A percentile compares a stretch with the other conserved stretches of the same genome.
These are phyloP conservation scores for Byasa hedistus DNA, from an alignment of 2,888 invertebrate species.

Conservation along the genomic window DNA sequence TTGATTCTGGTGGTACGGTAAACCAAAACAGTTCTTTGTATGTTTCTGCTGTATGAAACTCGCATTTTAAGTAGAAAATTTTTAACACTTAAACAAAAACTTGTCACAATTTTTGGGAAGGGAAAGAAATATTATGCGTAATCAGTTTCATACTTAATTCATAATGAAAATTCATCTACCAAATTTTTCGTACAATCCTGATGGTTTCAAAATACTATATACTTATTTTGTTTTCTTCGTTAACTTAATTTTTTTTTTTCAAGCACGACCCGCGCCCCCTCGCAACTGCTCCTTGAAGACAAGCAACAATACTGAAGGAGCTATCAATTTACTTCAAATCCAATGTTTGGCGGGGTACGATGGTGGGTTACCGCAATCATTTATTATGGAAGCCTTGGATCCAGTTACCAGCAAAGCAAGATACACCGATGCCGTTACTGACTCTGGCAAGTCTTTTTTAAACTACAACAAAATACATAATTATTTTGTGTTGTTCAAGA, in stretches of 20 bases:
- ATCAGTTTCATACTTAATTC: too few species aligned
- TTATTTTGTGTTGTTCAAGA: too few species aligned
- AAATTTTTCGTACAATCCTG: background rate
- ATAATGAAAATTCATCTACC: too few species aligned
- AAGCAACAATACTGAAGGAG: constrained; percentile 69
- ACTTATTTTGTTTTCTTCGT: background rate
- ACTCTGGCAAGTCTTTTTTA: constrained; percentile 53
- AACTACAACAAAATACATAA: background rate
- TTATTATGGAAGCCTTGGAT: constrained; percentile 90
- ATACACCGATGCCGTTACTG: constrained; percentile 83
- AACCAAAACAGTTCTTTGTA: too few species aligned
- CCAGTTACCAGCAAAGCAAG: constrained; percentile 84
- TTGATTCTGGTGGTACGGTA: too few species aligned
- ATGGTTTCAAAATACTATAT: background rate
- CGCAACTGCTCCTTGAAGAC: constrained; percentile 92
- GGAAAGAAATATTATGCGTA: too few species aligned
- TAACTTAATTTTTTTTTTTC: constrained; percentile 31
- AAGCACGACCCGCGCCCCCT: constrained; percentile 89
- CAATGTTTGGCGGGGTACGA: constrained; percentile 94
- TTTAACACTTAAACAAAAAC: too few species aligned
- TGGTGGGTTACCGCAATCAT: constrained; percentile 92
- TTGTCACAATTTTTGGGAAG: too few species aligned
- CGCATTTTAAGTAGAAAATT: too few species aligned
- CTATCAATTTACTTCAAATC: constrained; percentile 82
- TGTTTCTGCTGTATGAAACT: too few species aligned